A percentile compares a stretch with the other conserved stretches of the same genome.
phyloP scores from a whole-genome alignment of 2,888 invertebrate species.

The Thereva nobilitata region DNA sequence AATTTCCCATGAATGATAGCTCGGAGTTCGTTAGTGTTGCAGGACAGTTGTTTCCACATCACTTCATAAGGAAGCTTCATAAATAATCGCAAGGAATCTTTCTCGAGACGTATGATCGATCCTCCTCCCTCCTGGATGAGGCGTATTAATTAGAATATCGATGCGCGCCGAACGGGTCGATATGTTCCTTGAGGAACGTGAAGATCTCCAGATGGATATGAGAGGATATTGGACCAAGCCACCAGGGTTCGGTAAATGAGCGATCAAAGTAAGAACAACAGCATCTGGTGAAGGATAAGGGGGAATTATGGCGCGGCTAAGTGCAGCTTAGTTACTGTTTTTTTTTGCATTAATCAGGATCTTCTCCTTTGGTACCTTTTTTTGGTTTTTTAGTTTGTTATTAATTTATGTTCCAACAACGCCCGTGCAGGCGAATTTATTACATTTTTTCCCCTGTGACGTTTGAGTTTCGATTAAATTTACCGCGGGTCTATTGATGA shows the following conservation, averaged over 20 bases:
- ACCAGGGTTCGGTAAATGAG: conserved; percentile 22
- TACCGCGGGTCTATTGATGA: conserved; percentile 39
- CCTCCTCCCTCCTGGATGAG: conserved; percentile 8
- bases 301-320: conserved; percentile 10
- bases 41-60: not conserved
- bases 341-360: conserved; percentile 19
- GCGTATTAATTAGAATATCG: conserved; percentile 34
- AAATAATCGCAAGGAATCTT: conserved; percentile 14
- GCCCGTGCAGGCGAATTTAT: conserved; percentile 41
- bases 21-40: conserved; percentile 9
- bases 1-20: conserved; percentile 25
- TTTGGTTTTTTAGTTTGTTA: conserved; percentile 30
- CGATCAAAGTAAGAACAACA: conserved; percentile 29
- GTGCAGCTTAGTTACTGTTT: conserved; percentile 23
- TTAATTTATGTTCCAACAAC: conserved; percentile 40
- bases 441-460: conserved; percentile 37
- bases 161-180: not conserved
- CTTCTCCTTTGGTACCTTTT: conserved; percentile 18
- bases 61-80: not conserved
- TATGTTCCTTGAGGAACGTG: conserved; percentile 10
- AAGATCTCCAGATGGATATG: conserved; percentile 29
- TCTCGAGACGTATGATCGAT: conserved; percentile 15
- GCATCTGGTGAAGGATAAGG: conserved; percentile 26
- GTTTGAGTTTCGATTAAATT: conserved; percentile 38
- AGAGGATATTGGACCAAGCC: conserved; percentile 11